Conservation (phyloP, 1,140 invertebrate genomes). For the Aplysia californica region DNA sequence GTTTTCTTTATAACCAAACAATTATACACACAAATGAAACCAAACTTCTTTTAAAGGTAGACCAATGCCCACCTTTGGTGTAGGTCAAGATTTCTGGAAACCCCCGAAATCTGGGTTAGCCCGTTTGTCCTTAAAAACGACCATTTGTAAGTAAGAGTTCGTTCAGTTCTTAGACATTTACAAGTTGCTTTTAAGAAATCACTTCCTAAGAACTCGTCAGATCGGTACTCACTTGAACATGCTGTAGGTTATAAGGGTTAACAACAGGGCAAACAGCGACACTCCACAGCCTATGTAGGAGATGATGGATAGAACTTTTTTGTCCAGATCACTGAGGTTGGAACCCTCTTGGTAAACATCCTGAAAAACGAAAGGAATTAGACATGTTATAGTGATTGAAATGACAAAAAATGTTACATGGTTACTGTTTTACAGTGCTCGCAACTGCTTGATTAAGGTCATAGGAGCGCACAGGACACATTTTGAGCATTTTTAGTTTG, state of each 20-base stretch:
- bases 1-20: no score
- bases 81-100: no score
- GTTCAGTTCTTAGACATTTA: no score
- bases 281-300: slow-evolving; percentile 70
- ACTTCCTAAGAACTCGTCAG: no score
- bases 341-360: slow-evolving; percentile 49
- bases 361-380: slow-evolving; percentile 31
- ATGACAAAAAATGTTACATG: not conserved
- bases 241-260: slow-evolving; percentile 70
- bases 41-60: no score
- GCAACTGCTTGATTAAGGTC: not conserved
- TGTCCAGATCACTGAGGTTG: slow-evolving; percentile 44
- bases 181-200: no score
- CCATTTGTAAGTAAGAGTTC: no score
- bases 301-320: slow-evolving; percentile 66
- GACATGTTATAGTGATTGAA: not conserved
- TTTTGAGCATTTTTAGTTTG: not conserved
- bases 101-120: no score
- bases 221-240: slow-evolving; percentile 12
- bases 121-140: no score
- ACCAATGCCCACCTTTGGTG: no score
- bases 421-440: no score
- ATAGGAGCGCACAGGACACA: not conserved
- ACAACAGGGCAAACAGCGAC: slow-evolving; percentile 66
- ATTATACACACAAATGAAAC: no score